A percentile compares a stretch with the other conserved stretches of the same genome.
Conservation (phyloP, 2,797 vertebrate genomes). For the Parotocinclus haroldoi region DNA sequence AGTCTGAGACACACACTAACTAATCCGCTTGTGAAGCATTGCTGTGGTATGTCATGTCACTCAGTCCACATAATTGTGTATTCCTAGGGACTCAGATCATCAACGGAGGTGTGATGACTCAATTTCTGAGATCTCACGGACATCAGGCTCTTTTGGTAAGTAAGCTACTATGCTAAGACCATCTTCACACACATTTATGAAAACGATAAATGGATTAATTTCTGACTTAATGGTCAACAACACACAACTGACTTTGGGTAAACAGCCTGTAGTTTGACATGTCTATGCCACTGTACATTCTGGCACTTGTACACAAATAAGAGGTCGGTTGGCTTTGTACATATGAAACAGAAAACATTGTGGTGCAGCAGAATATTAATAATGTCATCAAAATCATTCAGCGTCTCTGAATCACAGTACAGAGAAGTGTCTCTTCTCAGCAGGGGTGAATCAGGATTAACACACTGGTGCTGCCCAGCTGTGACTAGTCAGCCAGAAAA, state of each 20-base stretch:
- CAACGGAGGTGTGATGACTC: conserved; percentile 58
- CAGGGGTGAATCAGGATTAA: conserved; percentile 42
- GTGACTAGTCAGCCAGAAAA: conserved; percentile 59
- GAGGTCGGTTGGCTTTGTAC: conserved; percentile 11
- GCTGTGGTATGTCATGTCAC: conserved; percentile 28
- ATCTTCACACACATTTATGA: too few relatives aligned
- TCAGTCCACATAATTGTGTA: conserved; percentile 22
- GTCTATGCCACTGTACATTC: conserved; percentile 11
- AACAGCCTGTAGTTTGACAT: neutral
- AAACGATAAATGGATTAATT: too few relatives aligned
- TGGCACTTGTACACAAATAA: neutral
- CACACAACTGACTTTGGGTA: neutral
- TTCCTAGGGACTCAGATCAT: conserved; percentile 63
- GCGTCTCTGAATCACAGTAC: conserved; percentile 39
- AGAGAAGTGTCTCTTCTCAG: conserved; percentile 49
- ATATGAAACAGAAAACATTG: conserved; percentile 1
- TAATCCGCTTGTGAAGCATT: conserved; percentile 16
- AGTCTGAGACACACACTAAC: conserved; percentile 8
- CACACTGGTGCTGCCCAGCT: conserved; percentile 55
- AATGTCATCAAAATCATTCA: conserved; percentile 12
- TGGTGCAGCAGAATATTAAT: neutral
- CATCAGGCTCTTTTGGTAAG: conserved; percentile 64
- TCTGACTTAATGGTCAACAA: conserved; percentile 6
- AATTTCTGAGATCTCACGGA: conserved; percentile 51
- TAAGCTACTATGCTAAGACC: neutral